phyloP scores from a whole-genome alignment of 2,797 vertebrate genomes.

The Rhinogobio ventralis region DNA sequence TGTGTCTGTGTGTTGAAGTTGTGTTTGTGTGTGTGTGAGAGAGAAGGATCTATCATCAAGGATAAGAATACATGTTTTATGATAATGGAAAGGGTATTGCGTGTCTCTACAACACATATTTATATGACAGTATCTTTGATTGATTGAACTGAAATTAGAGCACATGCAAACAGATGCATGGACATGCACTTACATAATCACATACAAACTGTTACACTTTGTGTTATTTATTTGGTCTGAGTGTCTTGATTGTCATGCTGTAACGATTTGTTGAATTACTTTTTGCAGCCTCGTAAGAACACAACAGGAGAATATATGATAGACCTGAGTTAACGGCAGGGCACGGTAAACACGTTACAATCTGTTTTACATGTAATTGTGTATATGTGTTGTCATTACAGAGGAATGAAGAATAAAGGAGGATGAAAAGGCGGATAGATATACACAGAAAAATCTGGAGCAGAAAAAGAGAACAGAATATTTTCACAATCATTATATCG shows the following conservation, averaged over 20 bases:
- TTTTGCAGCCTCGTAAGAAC: conserved; percentile 13
- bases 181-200: conserved; percentile 15
- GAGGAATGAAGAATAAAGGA: background rate
- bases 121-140: conserved; percentile 43
- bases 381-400: background rate
- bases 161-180: conserved; percentile 39
- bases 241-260: conserved; percentile 8
- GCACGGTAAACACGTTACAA: conserved; percentile 23
- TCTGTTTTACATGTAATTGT: conserved; percentile 11
- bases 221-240: background rate
- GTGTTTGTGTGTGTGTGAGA: background rate
- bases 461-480: background rate
- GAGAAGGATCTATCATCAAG: conserved; percentile 50
- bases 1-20: conserved; percentile 25
- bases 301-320: background rate
- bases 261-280: conserved; percentile 24
- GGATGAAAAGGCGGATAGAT: background rate
- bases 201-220: background rate
- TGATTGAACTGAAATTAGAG: conserved; percentile 51
- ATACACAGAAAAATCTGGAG: background rate
- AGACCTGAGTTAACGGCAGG: background rate
- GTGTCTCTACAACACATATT: conserved; percentile 44
- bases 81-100: conserved; percentile 46
- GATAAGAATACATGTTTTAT: conserved; percentile 63
- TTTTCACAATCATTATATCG: background rate